Conservation (phyloP, 2,888 invertebrate species). For the Perithous albicinctus region DNA sequence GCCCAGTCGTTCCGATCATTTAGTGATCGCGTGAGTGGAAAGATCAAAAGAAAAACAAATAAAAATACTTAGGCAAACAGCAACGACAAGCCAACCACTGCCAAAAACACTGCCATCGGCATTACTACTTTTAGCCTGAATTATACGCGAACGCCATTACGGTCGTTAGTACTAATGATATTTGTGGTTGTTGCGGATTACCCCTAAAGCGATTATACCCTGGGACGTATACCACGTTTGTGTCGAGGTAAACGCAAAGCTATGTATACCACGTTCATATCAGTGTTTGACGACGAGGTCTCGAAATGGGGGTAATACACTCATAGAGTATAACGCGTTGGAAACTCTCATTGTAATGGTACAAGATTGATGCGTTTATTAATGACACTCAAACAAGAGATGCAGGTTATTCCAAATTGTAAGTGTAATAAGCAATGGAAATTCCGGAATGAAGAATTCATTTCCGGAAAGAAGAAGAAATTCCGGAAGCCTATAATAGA, state of each 20-base stretch:
- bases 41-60: conserved; percentile 3
- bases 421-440: no score
- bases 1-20: conserved; percentile 34
- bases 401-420: background rate
- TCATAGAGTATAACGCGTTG: conserved; percentile 12
- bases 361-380: background rate
- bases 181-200: conserved; percentile 55
- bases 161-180: conserved; percentile 62
- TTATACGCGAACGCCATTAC: conserved; percentile 33
- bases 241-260: conserved; percentile 20
- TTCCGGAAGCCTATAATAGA: no score
- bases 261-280: conserved; percentile 3
- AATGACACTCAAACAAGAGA: background rate
- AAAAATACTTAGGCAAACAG: background rate
- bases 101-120: conserved; percentile 26
- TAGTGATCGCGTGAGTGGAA: conserved; percentile 22
- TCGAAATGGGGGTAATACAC: background rate
- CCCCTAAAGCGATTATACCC: conserved; percentile 39
- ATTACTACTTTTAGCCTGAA: conserved; percentile 24
- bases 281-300: background rate
- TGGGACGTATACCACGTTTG: conserved; percentile 19
- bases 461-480: no score
- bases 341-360: background rate
- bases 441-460: background rate
- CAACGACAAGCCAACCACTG: conserved; percentile 3